Conservation (phyloP, 2,888 invertebrate species). For the Synanthedon myopaeformis region DNA sequence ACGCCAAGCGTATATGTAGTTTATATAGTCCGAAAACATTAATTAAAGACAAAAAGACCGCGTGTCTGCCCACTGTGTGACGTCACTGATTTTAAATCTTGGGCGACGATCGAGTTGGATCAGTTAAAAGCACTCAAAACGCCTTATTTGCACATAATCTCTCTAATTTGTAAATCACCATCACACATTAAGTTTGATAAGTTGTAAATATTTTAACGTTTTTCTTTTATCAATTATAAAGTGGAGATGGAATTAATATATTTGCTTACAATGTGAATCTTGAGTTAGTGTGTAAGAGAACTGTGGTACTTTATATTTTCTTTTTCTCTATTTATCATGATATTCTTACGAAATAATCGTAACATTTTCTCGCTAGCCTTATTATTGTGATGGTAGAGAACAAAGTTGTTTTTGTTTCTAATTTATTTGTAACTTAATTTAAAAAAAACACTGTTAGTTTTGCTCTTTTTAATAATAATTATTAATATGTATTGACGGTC, state of each 20-base stretch:
- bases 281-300: conserved; percentile 11
- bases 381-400: conserved; percentile 57
- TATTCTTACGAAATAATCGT: conserved; percentile 9
- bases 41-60: too few relatives aligned
- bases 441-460: conserved; percentile 36
- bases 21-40: too few relatives aligned
- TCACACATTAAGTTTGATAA: conserved; percentile 34
- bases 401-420: conserved; percentile 69
- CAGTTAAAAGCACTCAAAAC: conserved; percentile 8
- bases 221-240: conserved; percentile 43
- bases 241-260: conserved; percentile 47
- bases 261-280: conserved; percentile 30
- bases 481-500: background rate
- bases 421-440: conserved; percentile 46
- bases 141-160: conserved; percentile 41
- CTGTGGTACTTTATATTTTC: conserved; percentile 17
- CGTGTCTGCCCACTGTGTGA: too few relatives aligned
- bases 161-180: conserved; percentile 33
- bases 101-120: too few relatives aligned
- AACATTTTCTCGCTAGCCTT: conserved; percentile 28
- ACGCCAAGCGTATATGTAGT: too few relatives aligned
- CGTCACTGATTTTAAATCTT: too few relatives aligned
- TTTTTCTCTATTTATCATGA: conserved; percentile 18
- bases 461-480: conserved; percentile 16
- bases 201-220: conserved; percentile 48